Evolutionary conservation across 2,113 vertebrate genomes (phyloP).

Genomic region (Neopipo cinnamomea): DNA sequence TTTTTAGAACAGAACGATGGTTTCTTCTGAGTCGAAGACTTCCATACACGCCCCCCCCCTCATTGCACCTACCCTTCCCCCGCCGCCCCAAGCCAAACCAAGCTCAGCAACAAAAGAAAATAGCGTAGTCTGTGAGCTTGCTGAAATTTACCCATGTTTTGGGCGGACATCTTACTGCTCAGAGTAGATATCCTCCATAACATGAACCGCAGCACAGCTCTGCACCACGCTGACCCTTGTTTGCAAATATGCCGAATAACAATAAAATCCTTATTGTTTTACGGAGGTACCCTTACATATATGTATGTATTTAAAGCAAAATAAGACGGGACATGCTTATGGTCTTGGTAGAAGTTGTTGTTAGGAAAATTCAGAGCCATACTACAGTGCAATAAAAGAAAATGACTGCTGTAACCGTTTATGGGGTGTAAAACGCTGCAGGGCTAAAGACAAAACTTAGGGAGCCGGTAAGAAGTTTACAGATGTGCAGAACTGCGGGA

Average conservation of each 20-base stretch:
- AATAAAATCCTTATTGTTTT: background rate
- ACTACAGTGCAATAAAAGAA: conserved; percentile 84
- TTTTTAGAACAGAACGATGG: background rate
- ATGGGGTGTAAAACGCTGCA: conserved; percentile 89
- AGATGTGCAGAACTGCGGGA: conserved; percentile 34
- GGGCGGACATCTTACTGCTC: conserved; percentile 13
- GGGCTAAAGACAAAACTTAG: conserved; percentile 73
- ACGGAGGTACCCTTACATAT: background rate
- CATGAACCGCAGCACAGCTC: background rate
- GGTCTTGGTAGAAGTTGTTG: conserved; percentile 71
- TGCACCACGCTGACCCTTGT: background rate
- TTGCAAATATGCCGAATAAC: background rate
- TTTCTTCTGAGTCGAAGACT: background rate
- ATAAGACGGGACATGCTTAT: background rate
- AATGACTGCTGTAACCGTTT: conserved; percentile 87
- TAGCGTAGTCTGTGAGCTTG: background rate
- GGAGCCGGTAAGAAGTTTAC: conserved; percentile 49
- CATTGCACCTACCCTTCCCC: background rate
- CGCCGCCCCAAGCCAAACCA: conserved; percentile 23
- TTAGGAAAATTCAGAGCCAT: conserved; percentile 73
- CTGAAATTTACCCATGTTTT: conserved; percentile 10
- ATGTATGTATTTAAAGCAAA: background rate
- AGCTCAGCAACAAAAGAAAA: conserved; percentile 45
- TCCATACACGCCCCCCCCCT: background rate
- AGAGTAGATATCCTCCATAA: conserved; percentile 3